Conservation (phyloP, 1,140 invertebrate species). For the Drosophila paulistorum region DNA sequence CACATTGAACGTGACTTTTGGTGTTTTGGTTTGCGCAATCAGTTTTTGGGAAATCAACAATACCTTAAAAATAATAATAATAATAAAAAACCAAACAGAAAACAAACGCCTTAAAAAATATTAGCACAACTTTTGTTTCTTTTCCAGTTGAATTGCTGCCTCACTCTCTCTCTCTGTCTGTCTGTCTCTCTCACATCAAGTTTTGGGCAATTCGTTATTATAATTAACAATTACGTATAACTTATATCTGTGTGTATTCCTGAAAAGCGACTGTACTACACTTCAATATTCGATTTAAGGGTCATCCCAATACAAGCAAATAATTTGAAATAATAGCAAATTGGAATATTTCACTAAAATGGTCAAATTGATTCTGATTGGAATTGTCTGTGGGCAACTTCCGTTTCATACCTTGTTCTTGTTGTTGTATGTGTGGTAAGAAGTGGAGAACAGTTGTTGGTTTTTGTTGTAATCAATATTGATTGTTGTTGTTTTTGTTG, state of each 20-base stretch:
- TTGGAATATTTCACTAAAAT: not conserved
- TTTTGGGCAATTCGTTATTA: conserved; percentile 1
- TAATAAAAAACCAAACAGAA: not conserved
- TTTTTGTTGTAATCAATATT: conserved; percentile 6
- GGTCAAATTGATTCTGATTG: not conserved
- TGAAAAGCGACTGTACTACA: not conserved
- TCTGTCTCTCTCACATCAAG: not conserved
- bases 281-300: not conserved
- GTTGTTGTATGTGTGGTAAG: not conserved
- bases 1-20: conserved; percentile 16
- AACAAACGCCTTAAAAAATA: conserved; percentile 2
- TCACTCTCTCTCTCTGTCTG: not conserved
- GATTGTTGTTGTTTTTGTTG: conserved; percentile 20
- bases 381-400: conserved; percentile 1
- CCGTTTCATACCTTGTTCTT: conserved; percentile 23
- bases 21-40: conserved; percentile 14
- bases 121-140: not conserved
- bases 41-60: conserved; percentile 15
- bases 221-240: conserved; percentile 1
- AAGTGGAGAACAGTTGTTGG: not conserved
- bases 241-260: not conserved
- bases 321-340: too few species aligned
- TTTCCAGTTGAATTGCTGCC: conserved; percentile 4
- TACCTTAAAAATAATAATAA: not conserved
- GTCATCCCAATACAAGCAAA: not conserved